Conservation (phyloP, 2,888 invertebrate genomes). For the Ganaspis brasiliensis region DNA sequence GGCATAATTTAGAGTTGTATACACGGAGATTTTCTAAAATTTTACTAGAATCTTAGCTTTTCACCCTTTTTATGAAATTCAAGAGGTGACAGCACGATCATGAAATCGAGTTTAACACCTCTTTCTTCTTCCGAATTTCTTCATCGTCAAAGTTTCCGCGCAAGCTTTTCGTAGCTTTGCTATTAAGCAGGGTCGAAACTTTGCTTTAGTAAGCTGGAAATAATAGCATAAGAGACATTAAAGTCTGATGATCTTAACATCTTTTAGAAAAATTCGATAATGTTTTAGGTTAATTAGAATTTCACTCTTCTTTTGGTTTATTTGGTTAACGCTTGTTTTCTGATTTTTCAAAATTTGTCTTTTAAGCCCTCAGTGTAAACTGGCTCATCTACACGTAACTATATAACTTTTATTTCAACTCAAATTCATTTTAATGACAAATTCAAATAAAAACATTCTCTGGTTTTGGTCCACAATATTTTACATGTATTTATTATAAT, state of each 20-base stretch:
- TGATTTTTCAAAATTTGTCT: no score
- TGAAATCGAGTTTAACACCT: neutral
- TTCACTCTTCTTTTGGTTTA: neutral
- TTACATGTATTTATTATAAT: neutral
- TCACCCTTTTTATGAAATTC: no score
- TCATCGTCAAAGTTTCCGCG: slow-evolving; percentile 3
- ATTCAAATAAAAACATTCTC: no score
- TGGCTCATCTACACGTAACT: no score
- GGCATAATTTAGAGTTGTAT: no score
- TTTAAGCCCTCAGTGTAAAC: no score
- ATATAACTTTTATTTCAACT: no score
- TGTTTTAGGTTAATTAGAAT: slow-evolving; percentile 12
- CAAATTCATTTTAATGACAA: no score
- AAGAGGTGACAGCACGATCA: neutral
- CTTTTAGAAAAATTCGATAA: neutral
- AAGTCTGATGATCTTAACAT: neutral
- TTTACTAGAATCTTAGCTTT: no score
- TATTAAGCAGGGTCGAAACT: neutral
- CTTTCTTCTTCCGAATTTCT: slow-evolving; percentile 7
- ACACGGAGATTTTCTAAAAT: no score
- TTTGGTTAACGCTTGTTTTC: no score
- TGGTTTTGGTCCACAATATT: no score
- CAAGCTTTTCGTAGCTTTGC: slow-evolving; percentile 13
- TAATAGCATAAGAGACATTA: slow-evolving; percentile 7
- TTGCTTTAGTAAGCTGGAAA: slow-evolving; percentile 18